A percentile compares a stretch with the other conserved stretches of the same genome.
Evolutionary conservation across 1,140 invertebrate genomes (phyloP).

Genomic region (Artemia franciscana): DNA sequence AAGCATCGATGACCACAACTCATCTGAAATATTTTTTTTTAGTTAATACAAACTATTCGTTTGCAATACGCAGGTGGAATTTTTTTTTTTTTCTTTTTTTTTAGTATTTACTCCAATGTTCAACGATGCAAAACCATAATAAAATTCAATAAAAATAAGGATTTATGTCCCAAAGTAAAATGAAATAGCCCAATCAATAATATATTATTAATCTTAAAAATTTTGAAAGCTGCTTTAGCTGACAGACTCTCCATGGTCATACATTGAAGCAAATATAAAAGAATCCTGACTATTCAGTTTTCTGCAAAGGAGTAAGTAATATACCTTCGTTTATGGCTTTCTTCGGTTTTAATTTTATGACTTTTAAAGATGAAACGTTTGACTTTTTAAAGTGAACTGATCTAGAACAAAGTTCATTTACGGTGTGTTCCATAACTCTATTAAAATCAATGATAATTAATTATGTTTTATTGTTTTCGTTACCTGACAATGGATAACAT

Average conservation of each 20-base stretch:
- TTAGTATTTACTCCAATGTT: constrained; percentile 1
- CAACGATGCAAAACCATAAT: background rate
- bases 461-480: too few relatives aligned
- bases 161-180: constrained; percentile 9
- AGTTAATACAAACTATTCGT: constrained; percentile 6
- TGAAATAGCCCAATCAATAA: constrained; percentile 9
- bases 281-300: background rate
- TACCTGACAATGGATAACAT: too few relatives aligned
- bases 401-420: background rate
- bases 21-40: constrained; percentile 25
- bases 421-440: background rate
- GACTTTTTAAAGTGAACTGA: background rate
- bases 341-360: background rate
- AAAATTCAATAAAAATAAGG: constrained; percentile 6
- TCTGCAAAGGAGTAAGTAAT: background rate
- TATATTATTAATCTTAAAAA: constrained; percentile 12
- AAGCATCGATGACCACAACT: constrained; percentile 43
- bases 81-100: background rate
- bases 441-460: too few relatives aligned
- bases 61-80: constrained; percentile 2
- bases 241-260: background rate
- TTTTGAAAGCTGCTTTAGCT: background rate
- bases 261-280: background rate
- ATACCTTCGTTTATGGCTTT: too few relatives aligned
- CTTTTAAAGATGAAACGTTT: background rate